Evolutionary conservation across 2,113 vertebrate species (phyloP).

Genomic region (Lamprotornis superbus): DNA sequence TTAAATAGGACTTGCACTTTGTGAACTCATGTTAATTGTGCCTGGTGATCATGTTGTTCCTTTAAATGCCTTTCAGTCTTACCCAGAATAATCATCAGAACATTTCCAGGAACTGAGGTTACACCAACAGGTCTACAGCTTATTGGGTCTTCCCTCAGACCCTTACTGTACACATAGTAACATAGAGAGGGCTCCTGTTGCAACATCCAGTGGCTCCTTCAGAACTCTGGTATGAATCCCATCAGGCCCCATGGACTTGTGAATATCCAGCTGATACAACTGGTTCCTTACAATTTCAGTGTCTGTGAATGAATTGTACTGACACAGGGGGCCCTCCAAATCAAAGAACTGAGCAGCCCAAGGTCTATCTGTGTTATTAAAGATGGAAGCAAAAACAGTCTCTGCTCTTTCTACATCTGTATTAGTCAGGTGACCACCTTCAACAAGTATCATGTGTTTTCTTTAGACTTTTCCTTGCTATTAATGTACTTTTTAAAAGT

Average conservation of each 20-base stretch:
- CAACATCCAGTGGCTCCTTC: not conserved
- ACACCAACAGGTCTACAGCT: not conserved
- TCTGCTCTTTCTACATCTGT: not conserved
- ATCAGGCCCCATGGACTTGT: not conserved
- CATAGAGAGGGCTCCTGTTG: rapidly evolving
- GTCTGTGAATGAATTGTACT: not conserved
- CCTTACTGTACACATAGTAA: not conserved
- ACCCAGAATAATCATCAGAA: not conserved
- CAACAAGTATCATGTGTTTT: not conserved
- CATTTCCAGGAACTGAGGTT: not conserved
- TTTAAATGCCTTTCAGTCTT: not conserved
- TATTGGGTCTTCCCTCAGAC: not conserved
- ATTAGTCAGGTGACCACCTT: not conserved
- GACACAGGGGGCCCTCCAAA: not conserved
- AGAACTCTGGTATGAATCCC: not conserved
- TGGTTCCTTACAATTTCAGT: not conserved
- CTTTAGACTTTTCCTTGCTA: not conserved
- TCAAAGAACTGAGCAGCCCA: not conserved
- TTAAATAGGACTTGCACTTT: not conserved
- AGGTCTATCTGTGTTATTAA: not conserved
- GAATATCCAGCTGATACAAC: not conserved
- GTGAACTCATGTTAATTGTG: not conserved
- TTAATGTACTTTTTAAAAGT: not conserved
- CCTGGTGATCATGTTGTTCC: not conserved
- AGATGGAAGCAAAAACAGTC: not conserved